Conservation (phyloP, 1,140 invertebrate species). For the Orchestia grillus region DNA sequence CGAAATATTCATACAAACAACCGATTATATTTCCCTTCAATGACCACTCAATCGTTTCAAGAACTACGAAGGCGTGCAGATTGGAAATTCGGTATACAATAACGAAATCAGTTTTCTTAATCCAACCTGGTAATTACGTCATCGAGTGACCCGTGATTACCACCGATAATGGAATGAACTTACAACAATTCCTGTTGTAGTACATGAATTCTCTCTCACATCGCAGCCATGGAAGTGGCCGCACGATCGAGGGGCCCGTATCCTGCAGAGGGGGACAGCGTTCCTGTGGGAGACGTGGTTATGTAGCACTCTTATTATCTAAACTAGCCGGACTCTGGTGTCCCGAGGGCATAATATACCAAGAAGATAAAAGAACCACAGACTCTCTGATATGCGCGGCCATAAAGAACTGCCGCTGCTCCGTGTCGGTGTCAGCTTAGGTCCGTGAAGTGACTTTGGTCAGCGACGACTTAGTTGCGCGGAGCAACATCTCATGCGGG, state of each 20-base stretch:
- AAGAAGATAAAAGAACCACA: constrained; percentile 54
- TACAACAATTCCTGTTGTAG: neutral
- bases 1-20: neutral
- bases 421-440: neutral
- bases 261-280: neutral
- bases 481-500: neutral
- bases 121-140: neutral
- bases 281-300: neutral
- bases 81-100: neutral
- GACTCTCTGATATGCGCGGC: constrained; percentile 27
- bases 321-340: constrained; percentile 47
- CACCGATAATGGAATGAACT: neutral
- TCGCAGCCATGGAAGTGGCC: neutral
- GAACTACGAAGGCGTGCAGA: too few relatives aligned
- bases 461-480: neutral
- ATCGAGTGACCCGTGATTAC: neutral
- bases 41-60: too few relatives aligned
- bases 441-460: neutral
- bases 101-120: neutral
- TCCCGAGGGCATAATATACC: constrained; percentile 54
- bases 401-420: constrained; percentile 29
- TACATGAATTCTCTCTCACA: neutral
- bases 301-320: constrained; percentile 54
- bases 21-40: neutral
- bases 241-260: neutral